These are phyloP conservation scores for Nyctereutes procyonoides DNA, from an alignment of 2,113 vertebrate genomes.

Conservation along the genomic window DNA sequence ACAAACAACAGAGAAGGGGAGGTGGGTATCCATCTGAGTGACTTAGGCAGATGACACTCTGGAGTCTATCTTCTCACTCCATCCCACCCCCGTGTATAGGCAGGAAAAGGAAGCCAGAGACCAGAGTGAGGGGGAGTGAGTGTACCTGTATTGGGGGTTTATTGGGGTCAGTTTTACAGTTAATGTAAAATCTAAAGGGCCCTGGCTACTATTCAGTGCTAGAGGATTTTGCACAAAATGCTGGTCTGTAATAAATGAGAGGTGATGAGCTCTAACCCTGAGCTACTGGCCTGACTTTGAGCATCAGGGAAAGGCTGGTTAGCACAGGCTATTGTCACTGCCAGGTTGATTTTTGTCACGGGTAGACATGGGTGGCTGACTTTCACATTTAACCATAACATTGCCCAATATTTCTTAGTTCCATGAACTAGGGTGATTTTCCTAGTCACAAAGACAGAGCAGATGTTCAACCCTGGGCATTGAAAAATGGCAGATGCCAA, in stretches of 20 bases:
- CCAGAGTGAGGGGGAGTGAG: too few relatives aligned
- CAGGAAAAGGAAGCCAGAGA: not conserved
- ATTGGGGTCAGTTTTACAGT: not conserved
- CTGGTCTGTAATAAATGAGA: not conserved
- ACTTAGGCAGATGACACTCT: not conserved
- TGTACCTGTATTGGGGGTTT: not conserved
- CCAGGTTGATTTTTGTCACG: not conserved
- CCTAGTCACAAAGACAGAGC: not conserved
- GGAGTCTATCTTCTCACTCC: not conserved
- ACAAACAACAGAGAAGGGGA: not conserved
- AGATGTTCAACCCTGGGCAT: too few relatives aligned
- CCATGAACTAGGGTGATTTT: not conserved
- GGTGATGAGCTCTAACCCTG: too few relatives aligned
- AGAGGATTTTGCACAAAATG: not conserved
- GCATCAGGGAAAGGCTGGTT: not conserved
- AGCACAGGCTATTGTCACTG: not conserved
- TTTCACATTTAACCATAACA: not conserved
- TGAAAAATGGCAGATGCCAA: not conserved
- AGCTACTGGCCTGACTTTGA: not conserved
- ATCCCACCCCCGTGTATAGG: fast-evolving
- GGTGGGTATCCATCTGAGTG: not conserved
- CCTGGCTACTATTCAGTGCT: not conserved
- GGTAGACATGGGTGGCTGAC: not conserved
- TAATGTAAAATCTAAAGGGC: not conserved
- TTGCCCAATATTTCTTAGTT: not conserved